Base-by-base conservation (phyloP, 1,140 invertebrate genomes). In the Achatina immaculata region DNA sequence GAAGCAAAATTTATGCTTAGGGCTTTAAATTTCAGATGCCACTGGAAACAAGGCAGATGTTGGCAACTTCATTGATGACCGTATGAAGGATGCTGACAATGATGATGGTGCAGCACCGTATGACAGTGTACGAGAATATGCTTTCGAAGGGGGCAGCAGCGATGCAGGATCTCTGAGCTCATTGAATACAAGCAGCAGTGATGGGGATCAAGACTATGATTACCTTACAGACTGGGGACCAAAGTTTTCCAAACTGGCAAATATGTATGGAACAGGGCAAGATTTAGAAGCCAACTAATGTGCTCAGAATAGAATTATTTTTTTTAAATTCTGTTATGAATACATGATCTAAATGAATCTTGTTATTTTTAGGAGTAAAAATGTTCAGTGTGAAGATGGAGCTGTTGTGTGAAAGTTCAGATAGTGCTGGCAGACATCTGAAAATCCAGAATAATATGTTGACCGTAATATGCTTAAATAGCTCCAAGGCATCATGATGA, bases 201-300 rank as follows among this genome's bases (percentile, higher is more conserved):
- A 96, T 85, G 97, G 96, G 71, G 97, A 98, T 90, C 97, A 99
- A 91, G 97, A 99, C 87, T 99, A 98, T 92, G 97, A 99, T 89
- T 98, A 98, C 90, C 93, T 99, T 83, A 96, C 97, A 84, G 95
- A 96, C 80, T 99, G 97, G 97, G 98, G 98, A 75, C 97, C 97
- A 58, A 95, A 97, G 85, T 99, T 99, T 92, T 95, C 97, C 90
- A 98, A 98, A 92, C 92, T 99, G 83, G 97, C 97, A 24, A 96
- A 98, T 89, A 97, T 99, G 95, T 99, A 99, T 91, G 96, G 88
- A 28, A 86, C 82, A 16, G 86, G 83, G 31, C 84, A 87, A 45
- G 85, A 86, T 62, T 62, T 62, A 62, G 58, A 62, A 34, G n/a
- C 6, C n/a, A 28, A 62, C 28, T 62, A 19, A 62, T 19, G 24